phyloP scores from a whole-genome alignment of 2,797 vertebrate species.

The Onychomys leucogaster region DNA sequence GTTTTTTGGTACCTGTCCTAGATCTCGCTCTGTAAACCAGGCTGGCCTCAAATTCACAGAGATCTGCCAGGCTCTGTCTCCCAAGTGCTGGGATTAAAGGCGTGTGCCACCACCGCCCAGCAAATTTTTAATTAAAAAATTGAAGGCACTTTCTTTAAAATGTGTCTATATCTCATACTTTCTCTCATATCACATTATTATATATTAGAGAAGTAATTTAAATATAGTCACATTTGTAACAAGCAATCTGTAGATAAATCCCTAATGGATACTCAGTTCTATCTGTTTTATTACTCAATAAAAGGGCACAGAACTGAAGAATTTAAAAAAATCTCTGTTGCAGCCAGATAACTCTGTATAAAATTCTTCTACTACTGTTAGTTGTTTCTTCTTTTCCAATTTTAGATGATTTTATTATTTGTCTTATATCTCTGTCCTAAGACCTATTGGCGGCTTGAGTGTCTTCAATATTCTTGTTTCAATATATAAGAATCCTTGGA shows the following conservation, averaged over 20 bases:
- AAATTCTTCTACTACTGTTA: background rate
- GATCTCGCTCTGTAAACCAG: too few species aligned
- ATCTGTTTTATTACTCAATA: constrained; percentile 11
- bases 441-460: background rate
- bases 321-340: background rate
- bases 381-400: background rate
- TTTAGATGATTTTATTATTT: constrained; percentile 22
- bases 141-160: background rate
- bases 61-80: too few species aligned
- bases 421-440: background rate
- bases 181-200: background rate
- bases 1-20: too few species aligned
- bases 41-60: too few species aligned
- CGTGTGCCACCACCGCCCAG: too few species aligned
- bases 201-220: constrained; percentile 7
- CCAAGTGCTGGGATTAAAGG: too few species aligned
- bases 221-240: constrained; percentile 3
- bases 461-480: constrained; percentile 37
- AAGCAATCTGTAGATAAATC: background rate
- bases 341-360: background rate
- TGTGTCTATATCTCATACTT: background rate
- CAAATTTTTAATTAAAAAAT: background rate
- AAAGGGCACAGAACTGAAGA: background rate
- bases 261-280: constrained; percentile 14
- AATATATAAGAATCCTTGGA: background rate